phyloP scores from a whole-genome alignment of 2,113 vertebrate species.

The Misgurnus anguillicaudatus region DNA sequence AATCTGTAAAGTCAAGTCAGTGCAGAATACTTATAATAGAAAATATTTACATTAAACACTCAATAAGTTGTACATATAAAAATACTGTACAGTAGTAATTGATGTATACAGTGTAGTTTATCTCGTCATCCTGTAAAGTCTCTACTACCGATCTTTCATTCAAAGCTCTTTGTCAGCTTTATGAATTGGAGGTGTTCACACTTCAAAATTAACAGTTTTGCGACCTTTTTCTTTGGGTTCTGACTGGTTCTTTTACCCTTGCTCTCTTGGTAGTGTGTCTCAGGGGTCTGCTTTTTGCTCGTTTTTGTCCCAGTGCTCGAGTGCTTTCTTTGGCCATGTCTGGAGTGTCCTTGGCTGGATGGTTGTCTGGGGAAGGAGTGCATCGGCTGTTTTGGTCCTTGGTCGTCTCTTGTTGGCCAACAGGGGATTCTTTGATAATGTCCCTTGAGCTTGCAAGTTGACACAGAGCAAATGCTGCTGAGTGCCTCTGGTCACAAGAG shows the following conservation, averaged over 20 bases:
- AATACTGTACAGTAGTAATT: conserved; percentile 6
- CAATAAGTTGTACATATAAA: neutral
- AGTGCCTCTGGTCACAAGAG: conserved; percentile 86
- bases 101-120: neutral
- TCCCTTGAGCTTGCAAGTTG: conserved; percentile 84
- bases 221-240: conserved; percentile 80
- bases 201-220: conserved; percentile 71
- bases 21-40: conserved; percentile 8
- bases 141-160: neutral
- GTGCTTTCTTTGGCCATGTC: conserved; percentile 15
- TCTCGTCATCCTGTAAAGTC: neutral
- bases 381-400: neutral
- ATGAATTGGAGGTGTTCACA: neutral
- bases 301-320: conserved; percentile 73
- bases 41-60: too few species aligned
- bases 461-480: conserved; percentile 91
- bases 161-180: neutral
- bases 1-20: neutral
- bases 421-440: neutral
- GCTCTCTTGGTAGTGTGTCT: conserved; percentile 75
- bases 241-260: conserved; percentile 68
- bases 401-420: neutral
- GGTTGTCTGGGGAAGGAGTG: conserved; percentile 39
- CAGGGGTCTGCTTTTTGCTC: conserved; percentile 72
- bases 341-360: conserved; percentile 17